phyloP scores from a whole-genome alignment of 2,888 invertebrate species.

The Stenurella melanura region DNA sequence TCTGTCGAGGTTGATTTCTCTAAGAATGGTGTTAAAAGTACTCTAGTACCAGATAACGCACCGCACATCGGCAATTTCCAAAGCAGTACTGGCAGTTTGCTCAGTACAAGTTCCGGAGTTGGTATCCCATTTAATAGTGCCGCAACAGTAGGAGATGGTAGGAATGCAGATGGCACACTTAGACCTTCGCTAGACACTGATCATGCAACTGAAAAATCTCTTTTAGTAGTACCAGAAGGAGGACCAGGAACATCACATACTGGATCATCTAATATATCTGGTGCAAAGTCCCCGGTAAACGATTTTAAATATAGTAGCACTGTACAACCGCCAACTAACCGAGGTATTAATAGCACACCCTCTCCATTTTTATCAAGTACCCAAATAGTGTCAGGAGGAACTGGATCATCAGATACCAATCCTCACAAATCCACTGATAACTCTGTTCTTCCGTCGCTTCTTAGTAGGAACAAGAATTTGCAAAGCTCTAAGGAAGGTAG shows the following conservation, averaged over 20 bases:
- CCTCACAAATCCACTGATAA: too few species aligned
- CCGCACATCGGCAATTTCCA: too few species aligned
- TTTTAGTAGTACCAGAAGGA: background rate
- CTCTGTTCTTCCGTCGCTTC: too few species aligned
- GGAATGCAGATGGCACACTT: background rate
- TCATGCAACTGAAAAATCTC: background rate
- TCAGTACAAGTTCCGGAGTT: too few species aligned
- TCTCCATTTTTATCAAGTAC: background rate
- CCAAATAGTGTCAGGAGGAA: background rate
- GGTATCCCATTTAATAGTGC: too few species aligned
- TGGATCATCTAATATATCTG: background rate
- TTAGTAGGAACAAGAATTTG: too few species aligned
- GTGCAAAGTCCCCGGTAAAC: background rate
- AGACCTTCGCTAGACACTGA: background rate
- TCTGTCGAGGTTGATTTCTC: background rate
- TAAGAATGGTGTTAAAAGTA: slow-evolving; percentile 1
- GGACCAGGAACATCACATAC: background rate
- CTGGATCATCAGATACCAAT: background rate
- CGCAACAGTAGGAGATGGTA: too few species aligned
- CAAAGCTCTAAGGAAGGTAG: too few species aligned
- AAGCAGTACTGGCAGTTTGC: too few species aligned
- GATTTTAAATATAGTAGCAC: background rate
- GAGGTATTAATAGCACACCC: background rate
- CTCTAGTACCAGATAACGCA: background rate
- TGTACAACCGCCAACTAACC: slow-evolving; percentile 30